Conservation (phyloP, 2,113 vertebrate species). For the Dryoscopus gambensis region DNA sequence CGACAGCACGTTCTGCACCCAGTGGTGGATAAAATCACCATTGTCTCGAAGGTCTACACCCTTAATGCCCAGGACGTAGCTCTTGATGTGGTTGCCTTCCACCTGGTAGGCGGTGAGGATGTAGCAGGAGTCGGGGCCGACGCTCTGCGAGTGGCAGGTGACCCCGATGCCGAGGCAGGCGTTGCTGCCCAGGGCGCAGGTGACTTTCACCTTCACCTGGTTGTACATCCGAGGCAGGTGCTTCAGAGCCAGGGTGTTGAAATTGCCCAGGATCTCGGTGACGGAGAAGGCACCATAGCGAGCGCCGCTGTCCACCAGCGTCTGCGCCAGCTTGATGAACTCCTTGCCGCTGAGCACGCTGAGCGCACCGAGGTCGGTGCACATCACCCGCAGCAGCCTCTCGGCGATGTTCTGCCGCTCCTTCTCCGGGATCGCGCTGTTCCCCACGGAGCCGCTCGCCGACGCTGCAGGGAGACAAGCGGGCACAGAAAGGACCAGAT, state of each 20-base stretch:
- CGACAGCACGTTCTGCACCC: slow-evolving; percentile 96
- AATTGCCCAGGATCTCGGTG: slow-evolving; percentile 91
- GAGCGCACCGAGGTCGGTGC: slow-evolving; percentile 88
- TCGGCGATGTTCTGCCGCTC: slow-evolving; percentile 96
- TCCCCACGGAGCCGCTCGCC: slow-evolving; percentile 57
- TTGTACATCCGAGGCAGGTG: slow-evolving; percentile 98
- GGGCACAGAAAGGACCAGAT: neutral
- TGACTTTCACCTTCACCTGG: slow-evolving; percentile 98
- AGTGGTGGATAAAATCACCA: slow-evolving; percentile 93
- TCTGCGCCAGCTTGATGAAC: slow-evolving; percentile 95
- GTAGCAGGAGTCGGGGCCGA: slow-evolving; percentile 89
- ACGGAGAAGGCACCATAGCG: slow-evolving; percentile 94
- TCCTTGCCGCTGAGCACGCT: slow-evolving; percentile 92
- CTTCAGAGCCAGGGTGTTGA: slow-evolving; percentile 91
- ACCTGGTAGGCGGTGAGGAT: slow-evolving; percentile 93
- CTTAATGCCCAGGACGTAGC: slow-evolving; percentile 90
- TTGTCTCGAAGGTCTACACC: slow-evolving; percentile 87
- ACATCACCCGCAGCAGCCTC: slow-evolving; percentile 92
- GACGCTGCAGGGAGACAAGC: slow-evolving; percentile 64
- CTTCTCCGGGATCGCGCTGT: slow-evolving; percentile 89
- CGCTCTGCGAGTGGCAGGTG: slow-evolving; percentile 91
- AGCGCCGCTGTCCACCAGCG: slow-evolving; percentile 92
- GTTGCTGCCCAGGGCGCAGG: slow-evolving; percentile 92
- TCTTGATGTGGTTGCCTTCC: slow-evolving; percentile 89
- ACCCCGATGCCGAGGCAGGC: slow-evolving; percentile 93